Base-by-base conservation (phyloP, 2,888 invertebrate genomes). In the Tenthredo livida region DNA sequence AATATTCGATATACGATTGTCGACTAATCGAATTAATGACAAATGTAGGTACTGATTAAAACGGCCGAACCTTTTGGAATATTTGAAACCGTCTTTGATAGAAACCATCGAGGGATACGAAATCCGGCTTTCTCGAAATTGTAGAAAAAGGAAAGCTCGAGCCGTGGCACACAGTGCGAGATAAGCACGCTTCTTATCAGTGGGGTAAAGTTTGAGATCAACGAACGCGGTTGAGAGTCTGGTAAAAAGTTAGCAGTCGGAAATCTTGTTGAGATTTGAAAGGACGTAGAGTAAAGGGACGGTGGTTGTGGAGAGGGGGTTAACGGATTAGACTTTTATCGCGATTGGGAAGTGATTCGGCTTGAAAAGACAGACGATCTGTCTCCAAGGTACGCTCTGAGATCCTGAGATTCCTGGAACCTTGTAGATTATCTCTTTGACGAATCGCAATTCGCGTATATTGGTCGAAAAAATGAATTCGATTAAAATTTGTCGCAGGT, bases 321-420 rank as follows among this genome's bases (percentile, higher is more conserved):
- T 82, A 82, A 83, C 73, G 85, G 83, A 85, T 85, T 61, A 75
- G 65, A 85, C 47, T 85, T 85, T 85, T 61, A 85, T 85, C 85
- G 65, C 84, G 85, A 85, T 84, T 85, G 83, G 58, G 85, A 84
- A 85, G 84, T 85, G 82, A 85, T 75, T 83, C 84, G 75, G 80
- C 83, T 72, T 54, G 58, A 67, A 54, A 72, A 58, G 83, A 84
- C 75, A 65, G 84, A 72, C 72, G 83, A 84, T 73, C 85, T 2
- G 37, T 84, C 65, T 73, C 78, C 6, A 21, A 65, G 72, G 33
- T 75, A 72, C 2, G 67, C 80, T 15, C 72, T 10, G 47, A 40
- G 4, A 47, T 67, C 70, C 33, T 0, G 54, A 17, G 17, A 54
- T 70, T 70, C n/a, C 67, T 40, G 80, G n/a, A 70, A 70, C 40